phyloP scores from a whole-genome alignment of 1,140 invertebrate genomes.

The Brachionus sp. region DNA sequence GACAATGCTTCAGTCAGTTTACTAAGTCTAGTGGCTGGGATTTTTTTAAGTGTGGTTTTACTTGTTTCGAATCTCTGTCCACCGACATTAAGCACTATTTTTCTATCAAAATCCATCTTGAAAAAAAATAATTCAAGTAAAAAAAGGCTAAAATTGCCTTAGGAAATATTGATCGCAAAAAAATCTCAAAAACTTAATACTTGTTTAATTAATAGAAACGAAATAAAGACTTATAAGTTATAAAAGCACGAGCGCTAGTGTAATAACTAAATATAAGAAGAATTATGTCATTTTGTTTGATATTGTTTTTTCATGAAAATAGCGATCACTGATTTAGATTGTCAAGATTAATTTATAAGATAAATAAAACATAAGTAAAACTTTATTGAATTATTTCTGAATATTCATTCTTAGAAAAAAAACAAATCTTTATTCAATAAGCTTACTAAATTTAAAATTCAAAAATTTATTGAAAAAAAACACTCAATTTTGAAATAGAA shows the following conservation, averaged over 20 bases:
- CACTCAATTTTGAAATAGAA: too few relatives aligned
- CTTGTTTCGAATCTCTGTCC: constrained; percentile 49
- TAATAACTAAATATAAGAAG: neutral
- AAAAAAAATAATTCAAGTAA: neutral
- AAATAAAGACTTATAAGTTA: neutral
- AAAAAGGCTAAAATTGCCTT: neutral
- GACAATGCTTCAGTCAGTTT: constrained; percentile 53
- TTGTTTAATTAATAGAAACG: neutral
- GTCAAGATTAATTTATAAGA: too few relatives aligned
- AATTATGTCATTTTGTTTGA: neutral
- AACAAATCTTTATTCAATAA: too few relatives aligned
- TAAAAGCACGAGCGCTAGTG: neutral
- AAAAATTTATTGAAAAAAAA: too few relatives aligned
- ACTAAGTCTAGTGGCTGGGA: constrained; percentile 57
- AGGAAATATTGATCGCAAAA: neutral
- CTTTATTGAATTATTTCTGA: too few relatives aligned
- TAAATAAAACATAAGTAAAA: too few relatives aligned
- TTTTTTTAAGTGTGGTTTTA: constrained; percentile 50
- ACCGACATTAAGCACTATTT: constrained; percentile 49
- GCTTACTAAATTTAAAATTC: too few relatives aligned
- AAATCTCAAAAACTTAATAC: neutral
- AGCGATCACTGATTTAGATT: neutral
- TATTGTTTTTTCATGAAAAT: neutral
- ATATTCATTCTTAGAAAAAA: too few relatives aligned
- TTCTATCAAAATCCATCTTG: constrained; percentile 23